Base-by-base conservation (phyloP, 2,113 vertebrate species). In the Vimba vimba region DNA sequence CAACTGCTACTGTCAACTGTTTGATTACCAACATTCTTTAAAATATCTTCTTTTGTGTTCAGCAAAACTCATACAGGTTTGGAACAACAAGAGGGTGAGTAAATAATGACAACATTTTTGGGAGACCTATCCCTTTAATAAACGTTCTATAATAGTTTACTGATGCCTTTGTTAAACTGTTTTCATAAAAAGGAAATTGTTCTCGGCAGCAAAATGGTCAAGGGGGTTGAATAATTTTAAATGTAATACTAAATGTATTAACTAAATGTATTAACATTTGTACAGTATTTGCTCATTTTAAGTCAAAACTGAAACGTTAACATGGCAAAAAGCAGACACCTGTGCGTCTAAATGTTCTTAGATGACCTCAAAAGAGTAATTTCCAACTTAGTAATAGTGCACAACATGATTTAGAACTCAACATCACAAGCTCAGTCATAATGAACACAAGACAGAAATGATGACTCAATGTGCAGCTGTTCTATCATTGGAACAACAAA, bases 401-500 rank as follows among this genome's bases (percentile, higher is more conserved):
- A n/a, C 36, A 73, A 73, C 10, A 43, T 2, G 10, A 73, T 73
- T 71, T 71, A 23, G 39, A 71, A 71, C 39, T 36, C 36, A 11
- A 43, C 36, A 43, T 71, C 68, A 43, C 68, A 71, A 43, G 21
- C 68, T 71, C 21, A 8, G 36, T 68, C 66, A 81, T 39, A 64
- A 25, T 59, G 10, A 52, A 47, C 55, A 57, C 19, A 82, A 33
- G 60, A 11, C 68, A 60, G 78, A 62, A 68, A 43, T 4, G 21
- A 73, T 60, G 33, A 77, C 59, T 87, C 71, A 66, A 71, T 57
- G 71, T 73, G 68, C 77, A 79, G 84, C 86, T 88, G 87, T 81
- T 88, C 75, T 86, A 80, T 87, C 79, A 79, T 64, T 73, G 73
- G 86, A 86, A 90, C 88, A 87, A 81, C 59, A 86, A 90, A 88